Evolutionary conservation across 2,113 vertebrate species (phyloP), one percentile per base, ranked within the genome.

Genomic region (Malaclemys terrapin): DNA sequence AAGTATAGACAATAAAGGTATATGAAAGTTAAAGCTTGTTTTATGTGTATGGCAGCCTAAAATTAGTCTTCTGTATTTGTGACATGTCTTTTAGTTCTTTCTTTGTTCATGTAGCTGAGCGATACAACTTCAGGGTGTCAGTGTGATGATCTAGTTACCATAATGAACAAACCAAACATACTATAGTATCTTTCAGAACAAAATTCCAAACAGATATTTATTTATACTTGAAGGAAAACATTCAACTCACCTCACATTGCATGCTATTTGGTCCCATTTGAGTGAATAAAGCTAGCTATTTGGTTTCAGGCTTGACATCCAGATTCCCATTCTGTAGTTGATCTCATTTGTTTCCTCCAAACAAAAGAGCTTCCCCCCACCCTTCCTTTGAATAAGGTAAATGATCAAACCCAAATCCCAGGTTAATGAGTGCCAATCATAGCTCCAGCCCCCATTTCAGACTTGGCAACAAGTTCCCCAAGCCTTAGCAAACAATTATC

Each of bases 391-490:
- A 89, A 95, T 96, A 93, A 93, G 93, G 96, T 93, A 96, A 98
- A 96, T 90, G 72, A 97, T 96, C 96, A 98, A 95, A 97, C 96
- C 96, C 96, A 98, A 97, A 97, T 98, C 98, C 98, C 96, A 82
- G 98, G 98, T 99, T 99, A 99, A 98, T 98, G 98, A 98, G 98
- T 99, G 99, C 99, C 99, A 99, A 99, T 99, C 99, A 99, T 96
- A 96, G 95, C 97, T 98, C 95, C 91, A 97, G 98, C 97, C 98
- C 97, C 96, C 5, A 94, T 98, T 98, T 95, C 97, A 98, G 98
- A 97, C 94, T 98, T 99, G 98, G 98, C 99, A 99, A 99, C 98
- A 99, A 99, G 98, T 99, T 98, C 98, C 97, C 97, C 85, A 91
- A 97, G 98, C 98, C 98, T 99, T 98, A 97, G 97, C 97, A 98